A percentile compares a stretch with the other conserved stretches of the same genome.
Conservation (phyloP, 1,140 invertebrate genomes). For the Bathynomus jamesi region DNA sequence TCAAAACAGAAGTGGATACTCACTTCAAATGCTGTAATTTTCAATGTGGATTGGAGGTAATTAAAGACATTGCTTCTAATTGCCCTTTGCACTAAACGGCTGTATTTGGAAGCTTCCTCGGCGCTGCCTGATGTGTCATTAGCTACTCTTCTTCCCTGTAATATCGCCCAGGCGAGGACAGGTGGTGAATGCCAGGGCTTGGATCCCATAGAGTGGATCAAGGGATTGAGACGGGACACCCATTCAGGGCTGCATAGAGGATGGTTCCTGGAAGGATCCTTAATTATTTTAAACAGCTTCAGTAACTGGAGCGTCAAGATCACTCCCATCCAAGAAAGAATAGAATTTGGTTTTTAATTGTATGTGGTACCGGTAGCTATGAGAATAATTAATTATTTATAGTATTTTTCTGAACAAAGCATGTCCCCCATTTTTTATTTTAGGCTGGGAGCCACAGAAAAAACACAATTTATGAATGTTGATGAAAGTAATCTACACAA, state of each 20-base stretch:
- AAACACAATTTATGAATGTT: too few relatives aligned
- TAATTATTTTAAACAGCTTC: not conserved
- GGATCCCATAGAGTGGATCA: conserved; percentile 17
- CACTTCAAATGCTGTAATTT: conserved; percentile 24
- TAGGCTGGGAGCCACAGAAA: too few relatives aligned
- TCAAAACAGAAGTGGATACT: too few relatives aligned
- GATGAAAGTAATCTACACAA: too few relatives aligned
- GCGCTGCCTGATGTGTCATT: conserved; percentile 1
- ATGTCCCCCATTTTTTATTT: too few relatives aligned
- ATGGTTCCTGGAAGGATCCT: not conserved
- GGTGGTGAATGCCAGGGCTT: conserved; percentile 28
- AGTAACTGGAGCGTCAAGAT: too few relatives aligned
- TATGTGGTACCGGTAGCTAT: too few relatives aligned
- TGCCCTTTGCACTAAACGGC: conserved; percentile 9
- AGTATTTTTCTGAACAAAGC: too few relatives aligned
- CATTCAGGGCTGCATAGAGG: not conserved
- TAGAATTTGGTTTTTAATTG: too few relatives aligned
- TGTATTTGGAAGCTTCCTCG: conserved; percentile 4
- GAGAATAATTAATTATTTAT: too few relatives aligned
- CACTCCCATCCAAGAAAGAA: too few relatives aligned
- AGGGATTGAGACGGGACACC: not conserved
- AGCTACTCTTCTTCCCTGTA: conserved; percentile 17
- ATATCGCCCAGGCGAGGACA: conserved; percentile 29
- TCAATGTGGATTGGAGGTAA: conserved; percentile 25
- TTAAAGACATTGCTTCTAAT: conserved; percentile 26